Base-by-base conservation (phyloP, 2,113 vertebrate genomes). In the Xiphophorus maculatus region DNA sequence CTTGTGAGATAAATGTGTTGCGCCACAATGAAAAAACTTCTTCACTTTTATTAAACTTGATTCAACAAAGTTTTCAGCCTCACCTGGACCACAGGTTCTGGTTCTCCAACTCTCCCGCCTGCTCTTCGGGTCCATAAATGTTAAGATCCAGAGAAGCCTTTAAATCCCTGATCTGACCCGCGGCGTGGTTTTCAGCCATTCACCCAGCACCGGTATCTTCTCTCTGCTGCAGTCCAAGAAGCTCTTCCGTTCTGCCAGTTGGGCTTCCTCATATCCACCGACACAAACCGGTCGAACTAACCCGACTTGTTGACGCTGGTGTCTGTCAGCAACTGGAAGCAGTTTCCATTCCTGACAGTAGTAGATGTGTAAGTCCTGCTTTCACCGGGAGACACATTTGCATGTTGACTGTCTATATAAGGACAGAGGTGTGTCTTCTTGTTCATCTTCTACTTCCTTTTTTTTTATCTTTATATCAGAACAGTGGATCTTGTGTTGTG, bases 31-130 rank as follows among this genome's bases (percentile, higher is more conserved):
- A 58, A 6, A 51, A 22, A 2, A 9, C 51, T 54, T 54, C 51
- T 54, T 54, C 48, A 22, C 48, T 25, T 22, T 54, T 5, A 54
- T 25, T 54, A 54, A 54, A 54, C 48, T 7, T 25, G 17, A 7
- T 54, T 25, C 48, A 25, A 42, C 22, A 58, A 58, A 58, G 51
- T 2, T 33, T 25, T 48, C 25, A 1, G 13, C 65, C 90, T 90
- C 73, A 94, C 93, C 93, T 91, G 22, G 90, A 64, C 93, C 93
- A 94, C 40, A 90, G 71, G 4, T 70, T 83, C 7, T 37, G 69
- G 13, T 61, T 66, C 27, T 33, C 64, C 1, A 3, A 4, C 29
- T 73, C 44, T 9, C 69, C 3, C 0, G 4, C 13, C 5, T 14
- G 58, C 2, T 2, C 19, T 10, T 3, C 2, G 4, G 17, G 8